phyloP scores from a whole-genome alignment of 2,113 vertebrate genomes.

The Erinaceus europaeus region DNA sequence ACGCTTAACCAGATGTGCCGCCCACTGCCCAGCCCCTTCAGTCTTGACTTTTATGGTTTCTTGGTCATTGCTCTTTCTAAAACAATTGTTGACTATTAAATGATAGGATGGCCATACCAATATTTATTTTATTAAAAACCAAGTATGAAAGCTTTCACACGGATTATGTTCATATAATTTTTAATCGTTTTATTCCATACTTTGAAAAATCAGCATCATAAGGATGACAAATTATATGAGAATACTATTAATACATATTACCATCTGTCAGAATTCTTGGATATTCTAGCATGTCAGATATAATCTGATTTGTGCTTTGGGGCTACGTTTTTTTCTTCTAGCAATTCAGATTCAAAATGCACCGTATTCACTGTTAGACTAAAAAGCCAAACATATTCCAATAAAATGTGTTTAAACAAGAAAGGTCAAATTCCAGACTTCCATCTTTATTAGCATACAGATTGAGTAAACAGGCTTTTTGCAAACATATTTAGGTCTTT shows the following conservation, averaged over 20 bases:
- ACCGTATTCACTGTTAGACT: conserved; percentile 46
- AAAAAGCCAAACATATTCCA: conserved; percentile 55
- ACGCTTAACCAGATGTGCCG: no score
- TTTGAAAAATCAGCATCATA: neutral
- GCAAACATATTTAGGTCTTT: conserved; percentile 45
- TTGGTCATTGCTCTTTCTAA: neutral
- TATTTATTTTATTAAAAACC: conserved; percentile 31
- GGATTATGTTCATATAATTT: neutral
- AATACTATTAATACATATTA: neutral
- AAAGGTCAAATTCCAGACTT: conserved; percentile 51
- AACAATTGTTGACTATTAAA: neutral
- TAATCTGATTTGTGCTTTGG: conserved; percentile 7
- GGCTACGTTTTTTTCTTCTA: neutral
- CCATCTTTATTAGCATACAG: conserved; percentile 38
- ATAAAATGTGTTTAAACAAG: conserved; percentile 65
- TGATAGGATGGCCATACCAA: neutral
- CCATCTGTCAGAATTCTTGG: neutral
- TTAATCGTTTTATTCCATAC: neutral
- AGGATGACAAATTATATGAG: neutral
- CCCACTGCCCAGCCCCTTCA: no score
- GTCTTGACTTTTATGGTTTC: no score
- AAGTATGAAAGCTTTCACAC: neutral
- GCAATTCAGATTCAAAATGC: conserved; percentile 28
- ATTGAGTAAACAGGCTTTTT: conserved; percentile 47
- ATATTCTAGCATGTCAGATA: neutral